These are phyloP conservation scores for Helostoma temminkii DNA, from an alignment of 2,797 vertebrate genomes.

Conservation along the genomic window DNA sequence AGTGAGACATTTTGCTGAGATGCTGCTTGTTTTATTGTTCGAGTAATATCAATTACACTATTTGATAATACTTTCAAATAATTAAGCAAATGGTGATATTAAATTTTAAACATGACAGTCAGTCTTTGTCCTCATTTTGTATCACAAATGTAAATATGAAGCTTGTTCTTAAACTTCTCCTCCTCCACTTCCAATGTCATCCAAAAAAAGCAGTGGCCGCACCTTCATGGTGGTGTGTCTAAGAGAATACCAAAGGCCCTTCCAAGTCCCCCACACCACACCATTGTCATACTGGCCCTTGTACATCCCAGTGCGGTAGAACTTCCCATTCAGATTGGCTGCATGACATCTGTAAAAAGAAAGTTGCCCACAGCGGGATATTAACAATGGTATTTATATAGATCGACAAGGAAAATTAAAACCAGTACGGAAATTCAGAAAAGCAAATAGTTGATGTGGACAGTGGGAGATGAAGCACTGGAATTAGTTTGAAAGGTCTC, in stretches of 20 bases:
- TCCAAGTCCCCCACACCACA: conserved; percentile 91
- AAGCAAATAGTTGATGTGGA: not conserved
- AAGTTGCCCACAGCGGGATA: not conserved
- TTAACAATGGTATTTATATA: not conserved
- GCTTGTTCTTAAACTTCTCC: conserved; percentile 70
- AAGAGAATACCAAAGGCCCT: conserved; percentile 91
- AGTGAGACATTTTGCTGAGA: conserved; percentile 38
- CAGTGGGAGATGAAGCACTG: not conserved
- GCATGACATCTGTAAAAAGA: conserved; percentile 86
- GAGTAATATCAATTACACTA: conserved; percentile 38
- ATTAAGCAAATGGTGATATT: conserved; percentile 37
- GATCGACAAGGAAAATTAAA: not conserved
- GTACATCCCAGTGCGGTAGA: conserved; percentile 88
- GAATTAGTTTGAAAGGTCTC: conserved; percentile 31
- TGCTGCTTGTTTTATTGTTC: conserved; percentile 69
- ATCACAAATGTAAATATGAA: not conserved
- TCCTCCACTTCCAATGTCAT: conserved; percentile 85
- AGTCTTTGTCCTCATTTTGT: conserved; percentile 1
- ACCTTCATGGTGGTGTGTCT: conserved; percentile 91
- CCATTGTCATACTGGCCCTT: conserved; percentile 85
- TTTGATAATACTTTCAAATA: conserved; percentile 13
- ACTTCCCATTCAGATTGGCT: conserved; percentile 90
- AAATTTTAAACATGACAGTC: conserved; percentile 29
- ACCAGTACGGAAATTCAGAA: not conserved
- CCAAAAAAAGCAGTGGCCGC: conserved; percentile 85